phyloP scores from a whole-genome alignment of 2,888 invertebrate genomes.

The Capitulum mitella region DNA sequence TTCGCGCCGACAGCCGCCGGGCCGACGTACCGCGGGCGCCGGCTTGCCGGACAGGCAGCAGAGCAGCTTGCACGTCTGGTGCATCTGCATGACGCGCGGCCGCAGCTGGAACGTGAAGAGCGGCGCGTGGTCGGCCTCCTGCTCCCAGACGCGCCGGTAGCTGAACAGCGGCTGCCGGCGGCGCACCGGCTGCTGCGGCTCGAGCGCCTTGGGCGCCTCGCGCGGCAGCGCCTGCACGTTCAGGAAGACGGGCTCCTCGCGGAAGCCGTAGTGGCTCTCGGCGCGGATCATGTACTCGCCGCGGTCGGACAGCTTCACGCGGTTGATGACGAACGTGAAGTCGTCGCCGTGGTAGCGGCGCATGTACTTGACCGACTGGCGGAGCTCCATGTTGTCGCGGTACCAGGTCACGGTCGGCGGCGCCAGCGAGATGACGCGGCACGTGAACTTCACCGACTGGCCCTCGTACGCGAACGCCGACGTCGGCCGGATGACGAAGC shows the following conservation, averaged over 20 bases:
- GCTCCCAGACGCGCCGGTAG: conserved; percentile 71
- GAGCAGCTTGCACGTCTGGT: conserved; percentile 92
- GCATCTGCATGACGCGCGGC: conserved; percentile 94
- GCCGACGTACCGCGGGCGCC: conserved; percentile 71
- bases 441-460: conserved; percentile 94
- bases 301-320: conserved; percentile 87
- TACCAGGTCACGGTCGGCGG: conserved; percentile 94
- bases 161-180: conserved; percentile 67
- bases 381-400: conserved; percentile 81
- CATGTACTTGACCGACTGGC: conserved; percentile 98
- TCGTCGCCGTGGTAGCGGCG: conserved; percentile 93
- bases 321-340: conserved; percentile 94
- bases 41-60: conserved; percentile 95
- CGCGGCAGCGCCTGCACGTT: conserved; percentile 81
- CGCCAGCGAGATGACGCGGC: conserved; percentile 89
- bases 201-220: conserved; percentile 60
- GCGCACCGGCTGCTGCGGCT: conserved; percentile 63
- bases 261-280: conserved; percentile 90
- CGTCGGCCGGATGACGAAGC: conserved; percentile 94
- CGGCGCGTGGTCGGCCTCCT: conserved; percentile 86
- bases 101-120: conserved; percentile 96
- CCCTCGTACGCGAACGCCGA: conserved; percentile 95
- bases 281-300: conserved; percentile 96
- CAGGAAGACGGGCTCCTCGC: conserved; percentile 92
- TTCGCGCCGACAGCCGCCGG: no score